Evolutionary conservation across 2,797 vertebrate species (phyloP), one percentile per base, ranked within the genome.

Genomic region (Cossypha heuglini): DNA sequence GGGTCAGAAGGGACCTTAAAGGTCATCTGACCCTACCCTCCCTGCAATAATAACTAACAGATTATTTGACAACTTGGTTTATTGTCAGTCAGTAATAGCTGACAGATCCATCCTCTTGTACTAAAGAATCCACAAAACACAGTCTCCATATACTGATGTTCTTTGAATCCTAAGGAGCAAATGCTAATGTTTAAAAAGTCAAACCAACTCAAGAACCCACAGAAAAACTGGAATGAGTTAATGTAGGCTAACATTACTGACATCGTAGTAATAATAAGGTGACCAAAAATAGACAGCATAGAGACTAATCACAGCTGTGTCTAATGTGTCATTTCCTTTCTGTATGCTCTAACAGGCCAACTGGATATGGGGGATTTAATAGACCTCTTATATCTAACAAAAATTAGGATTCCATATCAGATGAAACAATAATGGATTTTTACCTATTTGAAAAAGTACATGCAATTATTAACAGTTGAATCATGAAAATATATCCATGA

Each of bases 21-120:
- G 5, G 7, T 61, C 5, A 35, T 35, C 17, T 54, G 16, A 11
- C 31, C 18, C 7, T 24, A 77, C 22, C 1, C 1, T 0, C 4
- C 5, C 29, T 59, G 10, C 25, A 21, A 13, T 7, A 66, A 77
- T 43, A 33, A 29, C 11, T 46, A 15, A 48, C 11, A 54, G 28
- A 40, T 4, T 58, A 19, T 74, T 86, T 5, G 5, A 59, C 24
- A 73, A 14, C 13, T 83, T 58, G 6, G 5, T 54, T 83, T 43
- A 28, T 64, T 54, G 18, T 62, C 1, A 0, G 16, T 26, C 45
- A 33, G 16, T 25, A 59, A 52, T 5, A 69, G 17, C 9, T 62
- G 18, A 58, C 2, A 0, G 40, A 66, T 69, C 26, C 18, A 26
- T 58, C 18, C 20, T 62, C 38, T 78, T 1, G 0, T 6, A 14